Base-by-base conservation (phyloP, 2,797 vertebrate species). In the Thaleichthys pacificus region DNA sequence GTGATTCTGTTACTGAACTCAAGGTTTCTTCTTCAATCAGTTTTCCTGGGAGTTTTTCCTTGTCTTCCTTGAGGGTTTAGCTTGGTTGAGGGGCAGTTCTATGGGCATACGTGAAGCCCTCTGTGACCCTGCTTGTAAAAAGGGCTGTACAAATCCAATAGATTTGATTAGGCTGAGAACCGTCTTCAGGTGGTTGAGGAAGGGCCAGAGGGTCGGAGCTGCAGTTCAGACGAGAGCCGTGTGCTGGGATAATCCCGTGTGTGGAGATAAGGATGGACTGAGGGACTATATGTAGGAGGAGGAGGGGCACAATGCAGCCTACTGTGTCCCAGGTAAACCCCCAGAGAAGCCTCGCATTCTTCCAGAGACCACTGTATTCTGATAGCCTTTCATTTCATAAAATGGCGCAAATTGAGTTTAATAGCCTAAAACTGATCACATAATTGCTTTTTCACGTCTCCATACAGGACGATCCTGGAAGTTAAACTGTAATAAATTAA, bases 401-500 rank as follows among this genome's bases (percentile, higher is more conserved):
- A 71, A 21, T 81, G 22, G 74, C 80, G 72, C 72, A 80, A 84
- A 90, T 85, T 85, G 76, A 76, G 81, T 80, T 74, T 86, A 92
- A 91, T 78, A 75, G 86, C 85, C 86, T 88, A 74, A 80, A 92
- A 92, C 82, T 82, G 86, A 88, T 89, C 80, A 69, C 80, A 73
- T 87, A 92, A 94, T 89, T 86, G 84, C 85, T 71, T 81, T 72
- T 85, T 85, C 79, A 72, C 82, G 68, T 72, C 76, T 73, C 66
- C 67, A 78, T 85, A 71, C 71, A 32, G 74, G 12, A 57, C 84
- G 86, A 88, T 85, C 87, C 84, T 49, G 72, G 3, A 81, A 85
- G 87, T 89, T 88, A 91, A 86, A 76, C 80, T 85, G 85, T 72
- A 89, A 88, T 82, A 85, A 72, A 88, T 79, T 67, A 84, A 83